These are phyloP conservation scores for Sesia bembeciformis DNA, from an alignment of 2,888 invertebrate genomes.

Conservation along the genomic window DNA sequence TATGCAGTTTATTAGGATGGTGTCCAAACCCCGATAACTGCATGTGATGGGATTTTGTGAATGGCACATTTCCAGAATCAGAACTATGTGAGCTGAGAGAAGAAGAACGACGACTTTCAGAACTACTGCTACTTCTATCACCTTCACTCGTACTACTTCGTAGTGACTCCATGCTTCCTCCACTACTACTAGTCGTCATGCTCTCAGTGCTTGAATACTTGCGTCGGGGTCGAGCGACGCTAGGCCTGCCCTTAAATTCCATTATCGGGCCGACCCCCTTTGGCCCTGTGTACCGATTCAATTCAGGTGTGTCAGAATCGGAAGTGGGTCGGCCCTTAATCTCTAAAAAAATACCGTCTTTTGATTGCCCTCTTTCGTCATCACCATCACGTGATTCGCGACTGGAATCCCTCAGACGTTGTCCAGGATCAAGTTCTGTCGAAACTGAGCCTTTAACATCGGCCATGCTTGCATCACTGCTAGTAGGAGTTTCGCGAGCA, in stretches of 20 bases:
- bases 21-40: constrained; percentile 81
- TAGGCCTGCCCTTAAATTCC: constrained; percentile 77
- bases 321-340: constrained; percentile 81
- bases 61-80: constrained; percentile 80
- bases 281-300: constrained; percentile 71
- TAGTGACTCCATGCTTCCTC: constrained; percentile 90
- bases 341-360: constrained; percentile 81
- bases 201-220: constrained; percentile 88
- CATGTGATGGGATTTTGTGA: constrained; percentile 75
- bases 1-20: constrained; percentile 85
- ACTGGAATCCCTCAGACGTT: constrained; percentile 63
- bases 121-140: constrained; percentile 88
- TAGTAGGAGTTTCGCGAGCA: constrained; percentile 75
- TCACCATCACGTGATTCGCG: constrained; percentile 77
- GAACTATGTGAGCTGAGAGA: constrained; percentile 91
- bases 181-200: constrained; percentile 90
- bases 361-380: constrained; percentile 81
- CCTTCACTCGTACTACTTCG: constrained; percentile 91
- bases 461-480: constrained; percentile 77
- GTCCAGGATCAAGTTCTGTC: constrained; percentile 64
- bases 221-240: constrained; percentile 67
- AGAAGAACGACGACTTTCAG: constrained; percentile 87
- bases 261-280: constrained; percentile 75
- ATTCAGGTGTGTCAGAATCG: constrained; percentile 70
- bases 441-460: constrained; percentile 72